Evolutionary conservation across 2,888 invertebrate species (phyloP).

Genomic region (Lithophane ornitopus): DNA sequence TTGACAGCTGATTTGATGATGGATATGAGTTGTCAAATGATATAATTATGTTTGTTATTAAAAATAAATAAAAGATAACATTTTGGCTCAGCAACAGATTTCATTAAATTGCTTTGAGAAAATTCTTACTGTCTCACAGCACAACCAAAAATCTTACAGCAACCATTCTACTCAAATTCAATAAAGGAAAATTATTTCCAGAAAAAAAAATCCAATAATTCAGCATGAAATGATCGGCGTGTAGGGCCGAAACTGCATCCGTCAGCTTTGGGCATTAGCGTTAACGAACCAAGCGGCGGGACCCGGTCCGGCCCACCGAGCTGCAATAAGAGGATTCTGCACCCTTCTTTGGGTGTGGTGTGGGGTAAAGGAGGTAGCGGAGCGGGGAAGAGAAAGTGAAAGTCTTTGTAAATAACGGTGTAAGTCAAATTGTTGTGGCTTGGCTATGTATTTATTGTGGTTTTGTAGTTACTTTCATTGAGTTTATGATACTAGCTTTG

Average conservation of each 20-base stretch:
- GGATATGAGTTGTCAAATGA: too few relatives aligned
- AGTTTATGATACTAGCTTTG: background rate
- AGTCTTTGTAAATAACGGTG: slow-evolving; percentile 2
- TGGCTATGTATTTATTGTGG: background rate
- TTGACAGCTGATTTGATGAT: too few relatives aligned
- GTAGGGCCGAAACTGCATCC: slow-evolving; percentile 86
- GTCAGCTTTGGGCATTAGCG: slow-evolving; percentile 84
- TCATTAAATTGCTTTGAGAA: too few relatives aligned
- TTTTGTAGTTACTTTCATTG: background rate
- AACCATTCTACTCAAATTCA: background rate
- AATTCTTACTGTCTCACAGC: background rate
- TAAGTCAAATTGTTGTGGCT: too few relatives aligned
- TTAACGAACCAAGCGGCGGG: slow-evolving; percentile 82
- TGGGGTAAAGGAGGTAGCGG: slow-evolving; percentile 59
- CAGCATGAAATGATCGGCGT: slow-evolving; percentile 68
- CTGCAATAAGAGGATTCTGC: slow-evolving; percentile 90
- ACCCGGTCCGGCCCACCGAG: slow-evolving; percentile 81
- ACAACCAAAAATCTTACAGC: background rate
- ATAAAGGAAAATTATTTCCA: slow-evolving; percentile 27
- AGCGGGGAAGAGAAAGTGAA: slow-evolving; percentile 11
- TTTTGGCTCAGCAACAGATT: too few relatives aligned
- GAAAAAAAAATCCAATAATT: slow-evolving; percentile 58
- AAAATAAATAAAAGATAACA: too few relatives aligned
- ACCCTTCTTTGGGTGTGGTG: slow-evolving; percentile 79
- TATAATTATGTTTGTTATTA: too few relatives aligned